Percentiles rank a stretch among this genome's conserved stretches.
Evolutionary conservation across 1,140 invertebrate species (phyloP).

Genomic region (Bacillus rossius): DNA sequence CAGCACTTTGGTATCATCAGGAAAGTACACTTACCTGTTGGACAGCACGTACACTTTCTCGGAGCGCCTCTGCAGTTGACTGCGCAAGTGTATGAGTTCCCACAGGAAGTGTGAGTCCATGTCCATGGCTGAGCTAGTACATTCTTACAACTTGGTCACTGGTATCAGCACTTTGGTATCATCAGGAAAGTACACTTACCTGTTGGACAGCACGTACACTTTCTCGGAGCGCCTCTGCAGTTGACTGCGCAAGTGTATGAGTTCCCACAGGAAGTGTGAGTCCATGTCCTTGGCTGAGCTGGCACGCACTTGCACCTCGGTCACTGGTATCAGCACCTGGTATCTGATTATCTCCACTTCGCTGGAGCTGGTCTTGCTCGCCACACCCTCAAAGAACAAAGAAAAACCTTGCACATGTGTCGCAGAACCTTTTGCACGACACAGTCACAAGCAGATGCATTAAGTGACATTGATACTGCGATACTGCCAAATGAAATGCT

Average conservation of each 20-base stretch:
- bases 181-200: constrained; percentile 48
- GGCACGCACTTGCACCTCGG: constrained; percentile 92
- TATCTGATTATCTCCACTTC: constrained; percentile 95
- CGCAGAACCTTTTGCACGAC: too few species aligned
- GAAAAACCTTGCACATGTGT: too few species aligned
- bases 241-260: constrained; percentile 91
- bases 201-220: constrained; percentile 94
- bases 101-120: constrained; percentile 90
- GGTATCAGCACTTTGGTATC: constrained; percentile 94
- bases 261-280: constrained; percentile 93
- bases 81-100: too few species aligned
- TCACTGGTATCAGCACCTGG: constrained; percentile 93
- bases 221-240: constrained; percentile 91
- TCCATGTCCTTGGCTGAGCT: constrained; percentile 90
- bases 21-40: too few species aligned
- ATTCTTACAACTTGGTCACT: constrained; percentile 43
- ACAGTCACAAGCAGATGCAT: too few species aligned
- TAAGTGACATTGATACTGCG: too few species aligned
- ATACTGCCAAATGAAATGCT: too few species aligned
- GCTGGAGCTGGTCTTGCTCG: constrained; percentile 74
- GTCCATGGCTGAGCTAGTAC: constrained; percentile 55
- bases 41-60: too few species aligned
- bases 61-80: too few species aligned
- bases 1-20: too few species aligned
- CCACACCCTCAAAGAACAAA: too few species aligned